phyloP scores from a whole-genome alignment of 2,113 vertebrate genomes.

The Tragelaphus buxtoni region DNA sequence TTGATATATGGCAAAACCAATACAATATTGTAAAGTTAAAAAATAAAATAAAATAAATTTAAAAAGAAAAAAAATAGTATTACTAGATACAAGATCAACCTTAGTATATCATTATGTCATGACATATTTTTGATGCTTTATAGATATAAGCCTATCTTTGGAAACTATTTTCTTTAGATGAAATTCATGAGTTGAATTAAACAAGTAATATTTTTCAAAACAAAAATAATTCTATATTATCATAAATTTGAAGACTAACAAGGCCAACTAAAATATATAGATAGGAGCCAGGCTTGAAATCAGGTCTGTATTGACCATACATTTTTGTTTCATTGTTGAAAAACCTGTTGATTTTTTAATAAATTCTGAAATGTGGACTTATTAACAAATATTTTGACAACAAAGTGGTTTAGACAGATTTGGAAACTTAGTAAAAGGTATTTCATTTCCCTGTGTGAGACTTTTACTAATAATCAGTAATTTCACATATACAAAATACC shows the following conservation, averaged over 20 bases:
- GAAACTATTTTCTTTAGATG: not conserved
- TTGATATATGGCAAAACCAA: too few species aligned
- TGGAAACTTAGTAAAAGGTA: not conserved
- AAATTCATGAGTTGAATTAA: not conserved
- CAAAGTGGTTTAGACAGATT: not conserved
- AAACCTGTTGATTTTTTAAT: not conserved
- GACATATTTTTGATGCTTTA: not conserved
- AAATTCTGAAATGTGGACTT: not conserved
- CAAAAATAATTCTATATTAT: not conserved
- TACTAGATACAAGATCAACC: not conserved
- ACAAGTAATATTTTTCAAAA: not conserved
- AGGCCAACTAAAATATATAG: not conserved
- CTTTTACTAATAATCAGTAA: not conserved
- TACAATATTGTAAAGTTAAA: too few species aligned
- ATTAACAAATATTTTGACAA: not conserved
- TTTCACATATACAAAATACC: not conserved
- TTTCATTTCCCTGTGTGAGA: not conserved
- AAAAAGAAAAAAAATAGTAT: not conserved
- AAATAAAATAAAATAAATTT: too few species aligned
- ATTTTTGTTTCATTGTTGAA: not conserved
- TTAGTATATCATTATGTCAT: not conserved
- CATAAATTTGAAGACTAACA: not conserved
- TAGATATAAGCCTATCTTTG: not conserved
- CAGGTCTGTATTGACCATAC: not conserved
- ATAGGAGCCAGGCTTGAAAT: not conserved